Evolutionary conservation across 2,888 invertebrate species (phyloP), one percentile per base, ranked within the genome.

Genomic region (Rosalia funebris): DNA sequence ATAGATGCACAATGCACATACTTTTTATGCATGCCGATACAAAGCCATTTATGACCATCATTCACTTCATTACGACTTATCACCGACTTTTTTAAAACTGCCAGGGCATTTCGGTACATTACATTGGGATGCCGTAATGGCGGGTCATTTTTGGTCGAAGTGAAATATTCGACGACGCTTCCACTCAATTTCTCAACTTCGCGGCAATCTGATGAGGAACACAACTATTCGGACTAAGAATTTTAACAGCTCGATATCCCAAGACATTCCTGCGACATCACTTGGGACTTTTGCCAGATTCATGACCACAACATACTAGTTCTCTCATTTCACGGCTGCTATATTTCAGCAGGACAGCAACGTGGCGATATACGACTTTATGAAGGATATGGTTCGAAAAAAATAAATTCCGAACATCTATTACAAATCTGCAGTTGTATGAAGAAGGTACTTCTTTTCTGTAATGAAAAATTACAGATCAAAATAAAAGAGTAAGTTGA

Each of bases 161-260:
- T 31, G 53, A 53, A 53, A 53, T 53, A 53, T 53, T 42, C 41
- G 15, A 32, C 41, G 39, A 14, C 12, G 10, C 39, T 50, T 50
- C 50, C 50, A 15, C 50, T 31, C 53, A 42, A 53, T 53, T 53
- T 53, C 53, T 32, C 53, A 53, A 32, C 42, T 41, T 16, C 42
- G 62, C 67, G 65, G 66, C 67, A 70, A 70, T 70, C 71, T 71
- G 72, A 68, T 60, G 67, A 70, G 66, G 71, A 71, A 70, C 73
- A 63, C 68, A 77, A 77, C 77, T 76, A 77, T 78, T 78, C 70
- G 64, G 67, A 66, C 74, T 74, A 77, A 77, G 78, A 78, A 78
- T 78, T 77, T 77, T 75, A 78, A 77, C 76, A 75, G 77, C 74
- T 70, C 69, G 74, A 74, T 72, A 68, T 67, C 71, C 41, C 16